Conservation (phyloP, 2,113 vertebrate species). For the Salvelinus sp. region DNA sequence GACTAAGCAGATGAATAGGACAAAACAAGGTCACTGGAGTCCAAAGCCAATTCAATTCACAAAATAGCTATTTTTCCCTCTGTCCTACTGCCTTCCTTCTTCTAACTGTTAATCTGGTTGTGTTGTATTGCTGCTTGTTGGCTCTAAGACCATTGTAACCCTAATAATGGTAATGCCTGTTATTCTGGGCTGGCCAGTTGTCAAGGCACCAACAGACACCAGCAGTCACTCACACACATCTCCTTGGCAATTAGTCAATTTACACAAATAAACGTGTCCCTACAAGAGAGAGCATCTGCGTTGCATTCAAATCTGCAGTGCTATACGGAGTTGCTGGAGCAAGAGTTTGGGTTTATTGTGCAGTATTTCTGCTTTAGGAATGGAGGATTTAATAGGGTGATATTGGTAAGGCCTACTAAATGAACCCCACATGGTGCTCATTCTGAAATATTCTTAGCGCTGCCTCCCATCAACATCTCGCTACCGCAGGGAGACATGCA, state of each 20-base stretch:
- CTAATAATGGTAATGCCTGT: slow-evolving; percentile 30
- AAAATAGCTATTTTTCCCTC: background rate
- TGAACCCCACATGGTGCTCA: slow-evolving; percentile 28
- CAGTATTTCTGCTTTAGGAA: slow-evolving; percentile 11
- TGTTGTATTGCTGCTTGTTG: slow-evolving; percentile 29
- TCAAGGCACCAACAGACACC: slow-evolving; percentile 64
- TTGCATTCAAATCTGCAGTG: slow-evolving; percentile 24
- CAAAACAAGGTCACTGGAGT: slow-evolving; percentile 3
- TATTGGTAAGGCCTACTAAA: slow-evolving; percentile 5
- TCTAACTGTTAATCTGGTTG: slow-evolving; percentile 1
- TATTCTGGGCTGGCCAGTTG: slow-evolving; percentile 51
- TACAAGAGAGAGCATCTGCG: slow-evolving; percentile 22
- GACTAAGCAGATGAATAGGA: background rate
- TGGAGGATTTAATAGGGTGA: slow-evolving; percentile 11
- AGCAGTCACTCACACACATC: slow-evolving; percentile 40
- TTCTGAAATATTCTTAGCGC: background rate
- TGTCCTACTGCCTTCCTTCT: background rate
- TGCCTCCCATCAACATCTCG: slow-evolving; percentile 3
- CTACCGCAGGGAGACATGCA: background rate
- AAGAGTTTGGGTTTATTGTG: slow-evolving; percentile 14
- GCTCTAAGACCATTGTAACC: slow-evolving; percentile 50
- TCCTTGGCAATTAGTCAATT: slow-evolving; percentile 66
- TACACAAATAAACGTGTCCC: slow-evolving; percentile 46
- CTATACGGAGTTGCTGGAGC: slow-evolving; percentile 8
- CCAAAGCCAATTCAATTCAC: slow-evolving; percentile 5